Evolutionary conservation across 2,888 invertebrate species (phyloP), one percentile per base, ranked within the genome.

Genomic region (Lucinisca nassula): DNA sequence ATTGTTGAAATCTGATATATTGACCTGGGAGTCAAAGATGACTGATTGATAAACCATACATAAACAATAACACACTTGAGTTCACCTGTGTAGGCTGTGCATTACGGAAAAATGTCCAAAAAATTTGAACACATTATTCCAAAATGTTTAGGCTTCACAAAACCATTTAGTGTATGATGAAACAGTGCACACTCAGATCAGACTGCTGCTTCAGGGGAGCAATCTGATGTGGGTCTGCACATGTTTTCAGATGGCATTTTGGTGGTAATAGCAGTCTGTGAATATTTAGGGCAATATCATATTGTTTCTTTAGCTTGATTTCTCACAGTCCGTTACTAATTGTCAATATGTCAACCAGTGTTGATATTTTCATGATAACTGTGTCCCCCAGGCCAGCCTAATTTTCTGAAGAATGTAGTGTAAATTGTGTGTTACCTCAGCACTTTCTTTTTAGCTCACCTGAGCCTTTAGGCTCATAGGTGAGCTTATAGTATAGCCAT

Each of bases 271-370:
- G n/a, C n/a, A n/a, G n/a, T n/a, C n/a, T n/a, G n/a, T n/a, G n/a
- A n/a, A n/a, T n/a, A n/a, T n/a, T n/a, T n/a, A n/a, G n/a, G n/a
- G n/a, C n/a, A n/a, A n/a, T n/a, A n/a, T n/a, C n/a, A n/a, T n/a
- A n/a, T n/a, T n/a, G n/a, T 61, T 4, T 27, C 4, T 61, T 30
- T 61, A 21, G 27, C 61, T 61, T 27, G 24, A 61, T 27, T 30
- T 27, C 61, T 30, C 30, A 61, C 27, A 61, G 61, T 61, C 61
- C 61, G 61, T 61, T 61, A 61, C 61, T 61, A 61, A 61, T 61
- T 61, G 61, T 61, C 61, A 61, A 61, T 61, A 30, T 61, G 61
- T 61, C 61, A 61, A 61, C 61, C 21, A 8, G 30, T 6, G 61
- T 61, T 61, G 61, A 61, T 61, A 30, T 30, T 61, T 61, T 61